These are phyloP conservation scores for Rhopalosiphum maidis DNA, from an alignment of 1,140 invertebrate genomes.

Conservation along the genomic window DNA sequence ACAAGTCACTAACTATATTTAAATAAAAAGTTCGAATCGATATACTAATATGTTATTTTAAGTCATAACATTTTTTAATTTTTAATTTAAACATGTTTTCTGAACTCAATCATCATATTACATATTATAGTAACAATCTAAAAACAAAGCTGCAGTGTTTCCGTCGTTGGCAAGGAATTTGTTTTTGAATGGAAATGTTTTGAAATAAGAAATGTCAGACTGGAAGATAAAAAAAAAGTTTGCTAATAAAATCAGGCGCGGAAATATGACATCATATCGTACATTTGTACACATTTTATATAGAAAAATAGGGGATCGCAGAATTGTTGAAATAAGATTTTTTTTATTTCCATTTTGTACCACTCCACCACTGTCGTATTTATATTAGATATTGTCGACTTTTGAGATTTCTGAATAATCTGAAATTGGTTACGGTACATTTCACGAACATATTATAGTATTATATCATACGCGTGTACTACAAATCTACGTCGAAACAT, in stretches of 20 bases:
- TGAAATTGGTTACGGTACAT: not conserved
- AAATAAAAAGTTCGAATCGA: not conserved
- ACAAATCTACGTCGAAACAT: not conserved
- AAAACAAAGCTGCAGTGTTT: not conserved
- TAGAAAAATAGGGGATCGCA: not conserved
- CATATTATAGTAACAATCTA: not conserved
- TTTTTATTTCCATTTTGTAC: constrained; percentile 1
- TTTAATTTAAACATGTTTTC: not conserved
- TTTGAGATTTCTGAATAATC: constrained; percentile 12
- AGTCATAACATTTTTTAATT: not conserved
- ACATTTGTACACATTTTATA: not conserved
- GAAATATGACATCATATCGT: not conserved
- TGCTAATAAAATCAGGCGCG: not conserved
- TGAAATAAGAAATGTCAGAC: constrained; percentile 1
- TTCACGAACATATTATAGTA: not conserved
- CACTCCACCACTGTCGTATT: not conserved
- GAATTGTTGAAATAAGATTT: not conserved
- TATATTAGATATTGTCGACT: constrained; percentile 15
- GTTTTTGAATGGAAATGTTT: not conserved
- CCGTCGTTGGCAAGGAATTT: not conserved
- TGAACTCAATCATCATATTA: not conserved
- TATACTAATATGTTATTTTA: not conserved
- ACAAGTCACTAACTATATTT: not conserved
- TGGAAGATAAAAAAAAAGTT: not conserved
- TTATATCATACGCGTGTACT: not conserved